Evolutionary conservation across 2,113 vertebrate species (phyloP).

Genomic region (Crocuta crocuta): DNA sequence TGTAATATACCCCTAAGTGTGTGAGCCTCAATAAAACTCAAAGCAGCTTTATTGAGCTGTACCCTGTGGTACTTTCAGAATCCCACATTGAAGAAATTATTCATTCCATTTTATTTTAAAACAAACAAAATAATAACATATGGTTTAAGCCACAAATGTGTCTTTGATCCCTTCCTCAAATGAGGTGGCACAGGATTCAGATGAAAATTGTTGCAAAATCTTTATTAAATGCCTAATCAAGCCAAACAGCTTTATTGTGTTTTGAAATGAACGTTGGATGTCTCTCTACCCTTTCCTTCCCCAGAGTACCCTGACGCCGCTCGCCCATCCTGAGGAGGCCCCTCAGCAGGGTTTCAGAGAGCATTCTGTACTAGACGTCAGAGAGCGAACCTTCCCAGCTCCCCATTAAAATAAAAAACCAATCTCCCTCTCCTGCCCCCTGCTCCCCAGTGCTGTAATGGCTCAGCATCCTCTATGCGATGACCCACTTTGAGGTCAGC

Average conservation of each 20-base stretch:
- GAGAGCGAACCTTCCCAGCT: conserved; percentile 57
- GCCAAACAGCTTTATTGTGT: conserved; percentile 62
- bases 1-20: conserved; percentile 77
- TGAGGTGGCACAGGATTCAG: conserved; percentile 54
- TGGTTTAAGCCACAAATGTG: conserved; percentile 69
- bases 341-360: conserved; percentile 30
- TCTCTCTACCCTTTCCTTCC: conserved; percentile 48
- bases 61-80: conserved; percentile 79
- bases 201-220: conserved; percentile 65
- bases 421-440: conserved; percentile 48
- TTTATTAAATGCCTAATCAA: conserved; percentile 77
- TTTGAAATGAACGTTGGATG: conserved; percentile 38
- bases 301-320: background rate
- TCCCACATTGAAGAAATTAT: conserved; percentile 83
- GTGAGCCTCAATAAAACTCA: conserved; percentile 78
- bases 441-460: background rate
- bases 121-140: conserved; percentile 80
- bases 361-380: background rate
- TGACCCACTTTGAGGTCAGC: conserved; percentile 78
- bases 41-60: conserved; percentile 77
- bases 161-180: conserved; percentile 72
- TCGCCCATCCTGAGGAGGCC: background rate
- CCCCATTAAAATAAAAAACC: conserved; percentile 59
- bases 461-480: background rate
- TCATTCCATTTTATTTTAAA: conserved; percentile 83